phyloP scores from a whole-genome alignment of 2,113 vertebrate genomes.

The Thunnus maccoyii region DNA sequence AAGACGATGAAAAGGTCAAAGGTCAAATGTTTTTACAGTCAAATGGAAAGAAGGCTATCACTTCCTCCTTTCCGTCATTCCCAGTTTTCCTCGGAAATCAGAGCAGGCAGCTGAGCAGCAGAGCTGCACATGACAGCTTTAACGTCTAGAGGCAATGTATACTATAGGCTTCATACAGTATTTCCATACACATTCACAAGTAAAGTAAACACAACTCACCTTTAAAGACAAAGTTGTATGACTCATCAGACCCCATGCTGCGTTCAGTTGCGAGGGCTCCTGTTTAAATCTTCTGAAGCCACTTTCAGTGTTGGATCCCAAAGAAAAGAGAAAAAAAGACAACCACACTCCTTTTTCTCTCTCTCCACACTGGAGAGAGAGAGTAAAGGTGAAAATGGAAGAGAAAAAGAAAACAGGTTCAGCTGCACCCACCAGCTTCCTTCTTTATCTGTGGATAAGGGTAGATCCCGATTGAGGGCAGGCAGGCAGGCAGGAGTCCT shows the following conservation, averaged over 20 bases:
- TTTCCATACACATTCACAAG: constrained; percentile 19
- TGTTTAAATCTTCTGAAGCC: constrained; percentile 51
- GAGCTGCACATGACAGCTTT: constrained; percentile 5
- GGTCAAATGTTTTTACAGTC: constrained; percentile 41
- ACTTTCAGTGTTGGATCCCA: constrained; percentile 41
- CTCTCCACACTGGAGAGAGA: constrained; percentile 33
- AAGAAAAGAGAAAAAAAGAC: neutral
- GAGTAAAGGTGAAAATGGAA: constrained; percentile 39
- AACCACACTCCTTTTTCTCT: constrained; percentile 18
- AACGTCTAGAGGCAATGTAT: neutral
- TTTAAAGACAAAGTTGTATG: constrained; percentile 87
- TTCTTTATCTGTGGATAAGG: constrained; percentile 38
- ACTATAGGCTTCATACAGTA: neutral
- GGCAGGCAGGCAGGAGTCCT: constrained; percentile 32
- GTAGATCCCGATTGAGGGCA: constrained; percentile 38
- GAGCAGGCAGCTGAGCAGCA: neutral
- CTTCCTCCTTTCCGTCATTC: constrained; percentile 59
- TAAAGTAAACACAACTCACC: constrained; percentile 75
- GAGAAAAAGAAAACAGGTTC: constrained; percentile 36
- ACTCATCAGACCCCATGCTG: constrained; percentile 82
- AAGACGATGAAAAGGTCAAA: constrained; percentile 40
- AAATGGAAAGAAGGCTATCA: constrained; percentile 31
- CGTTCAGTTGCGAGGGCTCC: constrained; percentile 27
- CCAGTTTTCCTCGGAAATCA: neutral
- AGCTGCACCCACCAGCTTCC: constrained; percentile 40